phyloP scores from a whole-genome alignment of 2,113 vertebrate species.

The Canis aureus region DNA sequence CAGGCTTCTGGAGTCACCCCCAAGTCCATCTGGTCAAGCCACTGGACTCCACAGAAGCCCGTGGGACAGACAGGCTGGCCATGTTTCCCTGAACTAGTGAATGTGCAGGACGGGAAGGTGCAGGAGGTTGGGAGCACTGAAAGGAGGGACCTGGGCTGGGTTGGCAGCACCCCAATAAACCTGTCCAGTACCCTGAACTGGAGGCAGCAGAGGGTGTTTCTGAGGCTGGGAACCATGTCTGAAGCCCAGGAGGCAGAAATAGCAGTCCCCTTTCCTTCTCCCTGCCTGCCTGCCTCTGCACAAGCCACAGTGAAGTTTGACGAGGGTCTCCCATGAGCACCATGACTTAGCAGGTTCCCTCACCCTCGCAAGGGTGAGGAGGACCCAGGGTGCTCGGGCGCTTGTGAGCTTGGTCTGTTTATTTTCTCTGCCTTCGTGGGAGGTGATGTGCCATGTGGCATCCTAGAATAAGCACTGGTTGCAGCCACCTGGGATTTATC shows the following conservation, averaged over 20 bases:
- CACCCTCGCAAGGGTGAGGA: too few relatives aligned
- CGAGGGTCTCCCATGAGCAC: fast-evolving
- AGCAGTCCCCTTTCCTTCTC: not conserved
- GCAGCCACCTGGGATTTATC: not conserved
- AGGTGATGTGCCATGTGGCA: not conserved
- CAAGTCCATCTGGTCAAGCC: not conserved
- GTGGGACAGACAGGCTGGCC: not conserved
- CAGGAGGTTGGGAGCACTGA: too few relatives aligned
- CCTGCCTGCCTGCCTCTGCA: not conserved
- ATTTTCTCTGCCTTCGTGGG: not conserved
- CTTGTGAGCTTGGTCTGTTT: not conserved
- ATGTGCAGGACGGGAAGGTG: not conserved
- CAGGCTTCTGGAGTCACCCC: not conserved
- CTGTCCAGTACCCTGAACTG: not conserved
- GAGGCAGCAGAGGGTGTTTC: not conserved
- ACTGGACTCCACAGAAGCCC: not conserved
- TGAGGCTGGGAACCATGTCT: not conserved
- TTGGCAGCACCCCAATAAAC: not conserved
- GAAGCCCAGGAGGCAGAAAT: not conserved
- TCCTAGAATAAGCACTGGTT: not conserved
- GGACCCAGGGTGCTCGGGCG: fast-evolving
- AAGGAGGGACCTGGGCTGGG: not conserved
- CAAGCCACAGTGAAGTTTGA: not conserved
- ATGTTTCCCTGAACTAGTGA: not conserved
- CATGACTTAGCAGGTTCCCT: not conserved